phyloP scores from a whole-genome alignment of 2,113 vertebrate genomes.

The Oriolus oriolus region DNA sequence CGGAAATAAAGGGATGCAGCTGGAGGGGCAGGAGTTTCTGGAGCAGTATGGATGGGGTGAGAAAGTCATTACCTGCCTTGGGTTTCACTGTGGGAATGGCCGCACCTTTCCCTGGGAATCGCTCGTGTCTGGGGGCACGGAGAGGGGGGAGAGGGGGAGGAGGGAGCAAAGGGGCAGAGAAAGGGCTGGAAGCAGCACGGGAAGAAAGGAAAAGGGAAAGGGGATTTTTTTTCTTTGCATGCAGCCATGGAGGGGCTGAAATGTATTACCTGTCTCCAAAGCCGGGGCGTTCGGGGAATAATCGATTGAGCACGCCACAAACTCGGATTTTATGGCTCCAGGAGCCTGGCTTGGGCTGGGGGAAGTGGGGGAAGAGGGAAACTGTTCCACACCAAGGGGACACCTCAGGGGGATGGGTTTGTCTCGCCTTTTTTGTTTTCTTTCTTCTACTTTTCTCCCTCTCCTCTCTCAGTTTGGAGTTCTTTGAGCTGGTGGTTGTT shows the following conservation, averaged over 20 bases:
- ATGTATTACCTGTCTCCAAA: conserved; percentile 67
- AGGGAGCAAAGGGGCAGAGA: neutral
- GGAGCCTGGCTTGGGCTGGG: neutral
- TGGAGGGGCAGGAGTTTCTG: conserved; percentile 28
- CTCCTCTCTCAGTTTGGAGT: neutral
- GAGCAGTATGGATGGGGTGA: conserved; percentile 64
- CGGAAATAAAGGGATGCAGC: conserved; percentile 52
- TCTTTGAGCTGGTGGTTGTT: neutral
- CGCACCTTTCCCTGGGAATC: conserved; percentile 37
- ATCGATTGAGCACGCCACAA: conserved; percentile 63
- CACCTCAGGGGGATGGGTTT: neutral
- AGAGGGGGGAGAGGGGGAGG: neutral
- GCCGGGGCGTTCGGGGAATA: conserved; percentile 15
- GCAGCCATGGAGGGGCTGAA: conserved; percentile 37
- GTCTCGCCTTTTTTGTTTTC: neutral
- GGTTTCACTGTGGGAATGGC: conserved; percentile 60
- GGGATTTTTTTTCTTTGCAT: neutral
- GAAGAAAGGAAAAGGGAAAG: neutral
- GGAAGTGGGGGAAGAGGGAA: neutral
- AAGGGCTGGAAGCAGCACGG: neutral
- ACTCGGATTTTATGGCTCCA: conserved; percentile 40
- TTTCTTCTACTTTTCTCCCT: neutral
- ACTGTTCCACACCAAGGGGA: neutral
- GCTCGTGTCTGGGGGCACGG: neutral
- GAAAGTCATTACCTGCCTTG: conserved; percentile 69